A percentile compares a stretch with the other conserved stretches of the same genome.
Evolutionary conservation across 2,113 vertebrate species (phyloP).

Genomic region (Casuarius casuarius): DNA sequence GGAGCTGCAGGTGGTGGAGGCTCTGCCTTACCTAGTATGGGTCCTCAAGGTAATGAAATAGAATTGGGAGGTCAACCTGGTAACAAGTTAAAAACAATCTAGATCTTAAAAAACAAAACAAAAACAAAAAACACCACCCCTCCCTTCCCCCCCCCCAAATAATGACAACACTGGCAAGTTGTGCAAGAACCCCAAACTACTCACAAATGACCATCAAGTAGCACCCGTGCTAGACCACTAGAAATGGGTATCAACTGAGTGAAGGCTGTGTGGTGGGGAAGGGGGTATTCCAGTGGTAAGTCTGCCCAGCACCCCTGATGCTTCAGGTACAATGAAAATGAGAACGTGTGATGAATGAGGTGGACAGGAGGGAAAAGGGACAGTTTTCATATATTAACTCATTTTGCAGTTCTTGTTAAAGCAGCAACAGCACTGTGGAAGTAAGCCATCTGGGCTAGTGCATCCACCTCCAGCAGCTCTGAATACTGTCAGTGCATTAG

Average conservation of each 20-base stretch:
- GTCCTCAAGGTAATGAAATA: neutral
- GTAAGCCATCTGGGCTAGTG: slow-evolving; percentile 43
- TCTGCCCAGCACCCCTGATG: slow-evolving; percentile 32
- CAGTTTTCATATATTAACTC: slow-evolving; percentile 4
- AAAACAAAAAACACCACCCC: neutral
- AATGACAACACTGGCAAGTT: slow-evolving; percentile 49
- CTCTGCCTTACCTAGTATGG: neutral
- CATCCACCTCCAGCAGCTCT: slow-evolving; percentile 60
- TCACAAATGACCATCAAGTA: slow-evolving; percentile 43
- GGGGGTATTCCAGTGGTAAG: slow-evolving; percentile 46
- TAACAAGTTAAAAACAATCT: slow-evolving; percentile 18
- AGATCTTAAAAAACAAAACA: neutral
- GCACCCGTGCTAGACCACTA: slow-evolving; percentile 34
- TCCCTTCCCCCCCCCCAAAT: slow-evolving; percentile 6
- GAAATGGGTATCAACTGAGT: neutral
- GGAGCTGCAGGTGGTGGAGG: neutral
- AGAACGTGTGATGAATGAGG: neutral
- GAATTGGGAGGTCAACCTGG: neutral
- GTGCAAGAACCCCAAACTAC: slow-evolving; percentile 46
- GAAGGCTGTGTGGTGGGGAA: slow-evolving; percentile 7
- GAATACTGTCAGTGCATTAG: slow-evolving; percentile 53
- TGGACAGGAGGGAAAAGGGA: neutral
- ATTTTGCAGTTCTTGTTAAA: slow-evolving; percentile 54
- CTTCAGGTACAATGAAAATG: neutral
- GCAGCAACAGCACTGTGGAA: slow-evolving; percentile 61